Evolutionary conservation across 2,797 vertebrate genomes (phyloP).

Genomic region (Geotrypetes seraphini): DNA sequence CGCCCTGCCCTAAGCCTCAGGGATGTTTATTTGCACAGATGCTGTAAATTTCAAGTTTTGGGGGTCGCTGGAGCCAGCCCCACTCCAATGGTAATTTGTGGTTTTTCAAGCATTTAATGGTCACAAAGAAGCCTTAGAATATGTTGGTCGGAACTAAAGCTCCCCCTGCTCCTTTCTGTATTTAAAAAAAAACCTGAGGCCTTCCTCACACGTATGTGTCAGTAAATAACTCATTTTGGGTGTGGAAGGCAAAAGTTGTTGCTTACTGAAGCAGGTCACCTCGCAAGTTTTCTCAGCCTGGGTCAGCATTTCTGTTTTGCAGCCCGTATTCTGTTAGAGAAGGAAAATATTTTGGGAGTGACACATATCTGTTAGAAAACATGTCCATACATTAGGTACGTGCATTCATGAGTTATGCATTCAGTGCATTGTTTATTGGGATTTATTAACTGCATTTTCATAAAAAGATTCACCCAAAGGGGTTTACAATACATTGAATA

Average conservation of each 20-base stretch:
- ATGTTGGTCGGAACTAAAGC: slow-evolving; percentile 55
- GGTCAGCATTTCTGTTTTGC: slow-evolving; percentile 37
- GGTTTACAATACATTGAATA: too few relatives aligned
- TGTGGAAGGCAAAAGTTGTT: too few relatives aligned
- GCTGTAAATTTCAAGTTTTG: slow-evolving; percentile 55
- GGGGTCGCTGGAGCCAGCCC: slow-evolving; percentile 45
- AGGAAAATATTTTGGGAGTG: too few relatives aligned
- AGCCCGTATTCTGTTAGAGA: too few relatives aligned
- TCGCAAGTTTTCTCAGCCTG: too few relatives aligned
- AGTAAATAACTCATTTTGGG: slow-evolving; percentile 66
- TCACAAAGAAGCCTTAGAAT: slow-evolving; percentile 82
- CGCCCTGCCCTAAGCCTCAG: slow-evolving; percentile 33
- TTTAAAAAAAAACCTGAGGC: slow-evolving; percentile 56
- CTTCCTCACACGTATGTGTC: slow-evolving; percentile 48
- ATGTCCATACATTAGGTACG: too few relatives aligned
- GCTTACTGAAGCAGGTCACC: too few relatives aligned
- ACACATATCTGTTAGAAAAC: too few relatives aligned
- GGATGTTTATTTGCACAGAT: slow-evolving; percentile 76
- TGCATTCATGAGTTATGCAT: too few relatives aligned
- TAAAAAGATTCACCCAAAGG: too few relatives aligned
- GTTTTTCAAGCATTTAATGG: slow-evolving; percentile 71
- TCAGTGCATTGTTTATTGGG: too few relatives aligned
- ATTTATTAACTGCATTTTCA: too few relatives aligned
- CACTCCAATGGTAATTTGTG: slow-evolving; percentile 85
- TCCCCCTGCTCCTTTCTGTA: slow-evolving; percentile 64